Percentiles rank a stretch among this genome's conserved stretches.
Evolutionary conservation across 2,113 vertebrate genomes (phyloP).

Genomic region (Hypomesus transpacificus): DNA sequence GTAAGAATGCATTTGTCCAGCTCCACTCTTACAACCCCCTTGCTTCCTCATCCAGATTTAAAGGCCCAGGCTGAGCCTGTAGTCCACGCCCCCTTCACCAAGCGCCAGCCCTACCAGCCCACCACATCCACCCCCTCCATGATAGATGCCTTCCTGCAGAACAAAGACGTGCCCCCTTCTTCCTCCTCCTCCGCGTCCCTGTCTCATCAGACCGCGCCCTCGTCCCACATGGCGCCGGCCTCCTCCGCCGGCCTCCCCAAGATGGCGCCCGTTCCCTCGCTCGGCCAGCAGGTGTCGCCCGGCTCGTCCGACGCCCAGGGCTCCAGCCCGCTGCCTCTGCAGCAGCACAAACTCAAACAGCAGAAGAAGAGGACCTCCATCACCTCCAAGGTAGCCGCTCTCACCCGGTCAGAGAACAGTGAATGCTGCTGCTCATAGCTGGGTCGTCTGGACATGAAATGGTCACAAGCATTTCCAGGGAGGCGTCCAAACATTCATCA

Average conservation of each 20-base stretch:
- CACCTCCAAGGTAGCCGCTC: slow-evolving; percentile 81
- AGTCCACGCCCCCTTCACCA: slow-evolving; percentile 85
- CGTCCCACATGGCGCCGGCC: slow-evolving; percentile 65
- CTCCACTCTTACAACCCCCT: not conserved
- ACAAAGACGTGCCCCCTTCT: slow-evolving; percentile 74
- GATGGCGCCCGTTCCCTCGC: slow-evolving; percentile 69
- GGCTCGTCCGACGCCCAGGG: slow-evolving; percentile 90
- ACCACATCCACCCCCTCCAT: slow-evolving; percentile 76
- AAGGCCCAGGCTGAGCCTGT: slow-evolving; percentile 82
- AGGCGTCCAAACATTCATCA: not conserved
- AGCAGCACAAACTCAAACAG: slow-evolving; percentile 95
- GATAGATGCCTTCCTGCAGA: slow-evolving; percentile 94
- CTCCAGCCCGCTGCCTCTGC: slow-evolving; percentile 91
- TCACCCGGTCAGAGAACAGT: too few relatives aligned
- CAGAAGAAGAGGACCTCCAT: slow-evolving; percentile 94
- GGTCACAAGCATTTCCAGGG: not conserved
- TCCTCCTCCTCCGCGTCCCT: slow-evolving; percentile 63
- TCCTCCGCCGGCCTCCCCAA: slow-evolving; percentile 75
- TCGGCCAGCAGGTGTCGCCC: slow-evolving; percentile 83
- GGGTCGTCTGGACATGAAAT: not conserved
- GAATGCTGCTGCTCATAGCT: too few relatives aligned
- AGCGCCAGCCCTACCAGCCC: slow-evolving; percentile 87
- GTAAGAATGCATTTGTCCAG: not conserved
- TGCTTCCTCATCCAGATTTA: slow-evolving; percentile 71
- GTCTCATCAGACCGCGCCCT: slow-evolving; percentile 70